Conservation (phyloP, 2,797 vertebrate species). For the Chiroxiphia lanceolata region DNA sequence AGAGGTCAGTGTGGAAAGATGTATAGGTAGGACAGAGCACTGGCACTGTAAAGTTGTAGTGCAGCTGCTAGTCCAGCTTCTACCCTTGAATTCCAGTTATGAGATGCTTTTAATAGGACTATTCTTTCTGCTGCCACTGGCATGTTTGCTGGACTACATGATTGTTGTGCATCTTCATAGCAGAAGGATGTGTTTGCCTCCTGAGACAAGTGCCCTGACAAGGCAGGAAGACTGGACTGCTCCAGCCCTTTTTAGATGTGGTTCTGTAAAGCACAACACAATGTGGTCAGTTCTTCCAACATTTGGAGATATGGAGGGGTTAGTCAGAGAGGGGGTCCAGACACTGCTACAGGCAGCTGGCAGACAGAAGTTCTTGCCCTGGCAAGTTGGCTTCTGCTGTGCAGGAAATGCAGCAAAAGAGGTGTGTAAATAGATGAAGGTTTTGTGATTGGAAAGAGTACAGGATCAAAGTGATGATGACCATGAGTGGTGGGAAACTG, state of each 20-base stretch:
- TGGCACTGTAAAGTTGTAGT: neutral
- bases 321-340: neutral
- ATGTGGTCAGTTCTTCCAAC: neutral
- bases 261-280: neutral
- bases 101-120: neutral
- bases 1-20: neutral
- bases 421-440: neutral
- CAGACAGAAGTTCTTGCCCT: neutral
- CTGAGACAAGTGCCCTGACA: neutral
- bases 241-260: neutral
- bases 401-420: neutral
- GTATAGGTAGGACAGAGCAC: neutral
- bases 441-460: neutral
- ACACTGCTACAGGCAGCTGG: neutral
- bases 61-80: neutral
- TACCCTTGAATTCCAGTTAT: neutral
- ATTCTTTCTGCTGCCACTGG: neutral
- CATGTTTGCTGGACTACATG: fast-evolving
- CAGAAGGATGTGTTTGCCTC: neutral
- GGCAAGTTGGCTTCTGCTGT: neutral
- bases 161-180: neutral
- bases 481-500: neutral
- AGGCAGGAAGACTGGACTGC: neutral
- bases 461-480: neutral
- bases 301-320: neutral